Evolutionary conservation across 2,113 vertebrate genomes (phyloP).

Genomic region (Tamias sibiricus): DNA sequence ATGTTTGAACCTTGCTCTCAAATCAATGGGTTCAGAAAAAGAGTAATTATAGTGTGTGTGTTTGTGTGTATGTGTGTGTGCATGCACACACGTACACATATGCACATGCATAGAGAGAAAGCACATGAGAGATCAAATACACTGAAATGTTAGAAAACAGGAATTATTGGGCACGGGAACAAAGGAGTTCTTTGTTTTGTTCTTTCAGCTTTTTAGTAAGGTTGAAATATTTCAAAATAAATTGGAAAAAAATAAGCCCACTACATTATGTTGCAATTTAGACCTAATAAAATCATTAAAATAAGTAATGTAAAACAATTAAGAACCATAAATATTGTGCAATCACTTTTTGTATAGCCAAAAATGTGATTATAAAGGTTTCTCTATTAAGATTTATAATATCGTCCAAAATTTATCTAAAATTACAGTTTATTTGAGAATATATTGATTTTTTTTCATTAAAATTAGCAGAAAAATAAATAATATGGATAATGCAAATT

Average conservation of each 20-base stretch:
- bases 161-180: neutral
- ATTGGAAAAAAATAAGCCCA: neutral
- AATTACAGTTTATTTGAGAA: neutral
- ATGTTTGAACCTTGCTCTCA: slow-evolving; percentile 4
- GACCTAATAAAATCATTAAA: neutral
- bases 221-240: neutral
- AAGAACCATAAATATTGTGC: neutral
- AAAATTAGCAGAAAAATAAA: slow-evolving; percentile 36
- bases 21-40: neutral
- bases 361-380: slow-evolving; percentile 4
- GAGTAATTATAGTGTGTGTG: neutral
- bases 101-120: neutral
- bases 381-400: slow-evolving; percentile 28
- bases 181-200: neutral
- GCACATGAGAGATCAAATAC: neutral
- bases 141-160: neutral
- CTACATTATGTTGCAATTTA: neutral
- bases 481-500: neutral
- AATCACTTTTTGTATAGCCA: neutral
- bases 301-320: slow-evolving; percentile 19
- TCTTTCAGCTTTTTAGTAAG: neutral
- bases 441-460: neutral
- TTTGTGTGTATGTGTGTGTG: neutral
- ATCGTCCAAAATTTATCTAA: neutral
- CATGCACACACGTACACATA: too few relatives aligned